These are phyloP conservation scores for Drosophila arawakana DNA, from an alignment of 1,140 invertebrate genomes.

Conservation along the genomic window DNA sequence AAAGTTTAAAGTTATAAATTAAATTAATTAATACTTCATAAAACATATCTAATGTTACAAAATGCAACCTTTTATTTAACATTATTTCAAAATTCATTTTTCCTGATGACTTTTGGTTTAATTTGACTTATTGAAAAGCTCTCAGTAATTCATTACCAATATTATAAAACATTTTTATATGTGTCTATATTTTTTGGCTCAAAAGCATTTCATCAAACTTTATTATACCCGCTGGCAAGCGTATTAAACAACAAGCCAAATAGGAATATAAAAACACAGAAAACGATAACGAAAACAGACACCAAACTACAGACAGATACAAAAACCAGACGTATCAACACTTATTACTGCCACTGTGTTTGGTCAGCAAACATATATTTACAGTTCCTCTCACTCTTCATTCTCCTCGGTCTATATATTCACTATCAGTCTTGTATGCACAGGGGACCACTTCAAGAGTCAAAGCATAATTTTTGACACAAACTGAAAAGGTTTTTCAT, in stretches of 20 bases:
- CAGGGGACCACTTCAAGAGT: slow-evolving; percentile 1
- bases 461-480: neutral
- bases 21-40: too few relatives aligned
- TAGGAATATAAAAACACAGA: slow-evolving; percentile 19
- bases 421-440: neutral
- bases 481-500: neutral
- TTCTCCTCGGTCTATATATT: neutral
- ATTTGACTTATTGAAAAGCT: too few relatives aligned
- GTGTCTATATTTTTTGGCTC: too few relatives aligned
- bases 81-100: too few relatives aligned
- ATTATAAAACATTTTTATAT: too few relatives aligned
- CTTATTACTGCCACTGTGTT: slow-evolving; percentile 20
- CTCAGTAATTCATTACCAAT: too few relatives aligned
- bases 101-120: too few relatives aligned
- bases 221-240: too few relatives aligned
- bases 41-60: too few relatives aligned
- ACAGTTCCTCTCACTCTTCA: neutral
- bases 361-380: slow-evolving; percentile 6
- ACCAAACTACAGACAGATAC: slow-evolving; percentile 20
- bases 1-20: too few relatives aligned
- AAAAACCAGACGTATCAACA: slow-evolving; percentile 23
- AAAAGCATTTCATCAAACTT: too few relatives aligned
- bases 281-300: slow-evolving; percentile 16
- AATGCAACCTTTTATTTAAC: too few relatives aligned
- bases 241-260: neutral